Base-by-base conservation (phyloP, 2,888 invertebrate genomes). In the Oligia strigilis region DNA sequence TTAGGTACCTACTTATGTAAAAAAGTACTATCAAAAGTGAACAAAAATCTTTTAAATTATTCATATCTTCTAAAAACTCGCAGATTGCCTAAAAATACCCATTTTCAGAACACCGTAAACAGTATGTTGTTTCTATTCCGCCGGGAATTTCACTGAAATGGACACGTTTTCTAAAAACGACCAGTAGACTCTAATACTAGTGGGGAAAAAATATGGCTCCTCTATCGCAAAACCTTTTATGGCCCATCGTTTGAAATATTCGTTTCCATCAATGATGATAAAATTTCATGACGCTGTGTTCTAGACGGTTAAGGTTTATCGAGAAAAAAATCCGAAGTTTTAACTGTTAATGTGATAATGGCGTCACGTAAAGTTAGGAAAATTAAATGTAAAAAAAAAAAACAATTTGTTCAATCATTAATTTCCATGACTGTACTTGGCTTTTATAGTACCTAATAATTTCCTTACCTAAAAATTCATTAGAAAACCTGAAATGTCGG, bases 171-270 rank as follows among this genome's bases (percentile, higher is more conserved):
- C 17, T 11, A 36, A 62, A 14, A 70, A 58, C 23, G 1, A 65
- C 17, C 23, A 49, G 70, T 9, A 17, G 29, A 36, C 14, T 81
- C 46, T 23, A 9, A 9, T 19, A 55, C 23, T 23, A 40, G 3
- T n/a, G n/a, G 40, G 6, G 19, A 73, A 52, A 62, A 73, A 78
- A 73, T 4, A 52, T 43, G 14, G 19, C 19, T 83, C 40, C 14
- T 71, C 55, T 29, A n/a, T 73, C 9, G 14, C 62, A 60, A 74
- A 74, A 43, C 19, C 40, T 60, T 73, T 67, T 66, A 58, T 55
- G 14, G 17, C 8, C 17, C 23, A 19, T 29, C 14, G 4, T 64
- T 62, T 14, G 17, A 64, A 36, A 55, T 64, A 65, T 55, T 71
- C 17, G 23, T 64, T 46, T 75, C 43, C 49, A 67, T 36, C 46